Evolutionary conservation across 2,113 vertebrate species (phyloP).

Genomic region (Nesoenas mayeri): DNA sequence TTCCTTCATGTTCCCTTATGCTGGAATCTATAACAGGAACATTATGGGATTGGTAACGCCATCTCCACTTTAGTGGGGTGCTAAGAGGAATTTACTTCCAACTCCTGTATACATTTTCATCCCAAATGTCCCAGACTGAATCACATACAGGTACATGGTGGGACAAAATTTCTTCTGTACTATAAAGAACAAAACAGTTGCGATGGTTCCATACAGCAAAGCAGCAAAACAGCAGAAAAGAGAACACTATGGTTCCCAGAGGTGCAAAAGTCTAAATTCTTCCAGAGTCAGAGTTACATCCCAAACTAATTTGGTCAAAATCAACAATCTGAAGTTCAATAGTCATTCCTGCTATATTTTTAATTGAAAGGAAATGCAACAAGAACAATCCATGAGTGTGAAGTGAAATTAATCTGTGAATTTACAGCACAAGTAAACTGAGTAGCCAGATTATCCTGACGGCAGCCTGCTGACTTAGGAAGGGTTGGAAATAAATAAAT

Average conservation of each 20-base stretch:
- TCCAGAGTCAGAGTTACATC: not conserved
- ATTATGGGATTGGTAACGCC: not conserved
- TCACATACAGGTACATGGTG: not conserved
- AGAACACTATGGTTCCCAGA: not conserved
- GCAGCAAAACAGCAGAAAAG: not conserved
- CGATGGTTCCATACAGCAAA: not conserved
- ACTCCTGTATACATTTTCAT: not conserved
- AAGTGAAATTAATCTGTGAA: slow-evolving; percentile 38
- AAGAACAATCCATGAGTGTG: not conserved
- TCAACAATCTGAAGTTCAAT: not conserved
- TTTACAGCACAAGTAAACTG: slow-evolving; percentile 1
- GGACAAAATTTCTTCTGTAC: not conserved
- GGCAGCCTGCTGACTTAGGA: slow-evolving; percentile 15
- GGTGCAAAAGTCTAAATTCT: not conserved
- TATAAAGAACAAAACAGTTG: not conserved
- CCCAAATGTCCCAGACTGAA: not conserved
- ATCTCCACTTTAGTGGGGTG: not conserved
- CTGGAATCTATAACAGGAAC: not conserved
- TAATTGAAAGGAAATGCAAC: not conserved
- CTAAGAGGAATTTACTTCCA: not conserved
- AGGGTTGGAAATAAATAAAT: slow-evolving; percentile 65
- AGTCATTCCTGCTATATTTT: not conserved
- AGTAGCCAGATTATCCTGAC: slow-evolving; percentile 17
- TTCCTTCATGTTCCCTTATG: not conserved
- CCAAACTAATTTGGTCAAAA: not conserved